phyloP scores from a whole-genome alignment of 2,113 vertebrate genomes.

The Aegypius monachus region DNA sequence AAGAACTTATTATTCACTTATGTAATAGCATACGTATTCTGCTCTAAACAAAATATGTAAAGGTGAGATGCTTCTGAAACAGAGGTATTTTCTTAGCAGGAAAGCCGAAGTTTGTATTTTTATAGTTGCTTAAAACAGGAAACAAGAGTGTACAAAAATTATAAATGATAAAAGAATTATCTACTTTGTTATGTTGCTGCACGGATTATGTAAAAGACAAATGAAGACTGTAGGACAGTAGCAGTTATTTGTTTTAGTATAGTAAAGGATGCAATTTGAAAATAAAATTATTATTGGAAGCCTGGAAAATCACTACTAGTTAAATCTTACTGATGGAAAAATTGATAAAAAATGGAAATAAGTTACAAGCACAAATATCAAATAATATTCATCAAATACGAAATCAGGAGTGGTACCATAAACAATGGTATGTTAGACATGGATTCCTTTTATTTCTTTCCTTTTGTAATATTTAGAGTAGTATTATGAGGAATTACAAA shows the following conservation, averaged over 20 bases:
- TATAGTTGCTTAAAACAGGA: not conserved
- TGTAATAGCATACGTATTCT: rapidly evolving
- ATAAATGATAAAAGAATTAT: not conserved
- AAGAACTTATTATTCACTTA: not conserved
- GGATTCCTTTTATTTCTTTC: not conserved
- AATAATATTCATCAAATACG: not conserved
- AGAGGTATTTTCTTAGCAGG: not conserved
- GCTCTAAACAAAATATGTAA: not conserved
- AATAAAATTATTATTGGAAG: not conserved
- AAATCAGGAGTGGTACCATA: not conserved
- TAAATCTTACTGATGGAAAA: not conserved
- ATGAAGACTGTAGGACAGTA: not conserved
- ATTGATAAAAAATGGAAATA: not conserved
- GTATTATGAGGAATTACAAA: not conserved
- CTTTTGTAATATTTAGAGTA: not conserved
- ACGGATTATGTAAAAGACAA: not conserved
- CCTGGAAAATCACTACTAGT: not conserved
- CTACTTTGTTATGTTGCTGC: not conserved
- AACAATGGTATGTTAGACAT: not conserved
- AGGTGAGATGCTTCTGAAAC: not conserved
- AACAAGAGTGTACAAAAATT: not conserved
- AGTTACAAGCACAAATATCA: not conserved
- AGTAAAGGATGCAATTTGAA: not conserved
- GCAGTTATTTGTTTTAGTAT: not conserved
- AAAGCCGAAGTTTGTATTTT: not conserved